Evolutionary conservation across 2,797 vertebrate genomes (phyloP), one percentile per base, ranked within the genome.

Genomic region (Hemibagrus guttatus): DNA sequence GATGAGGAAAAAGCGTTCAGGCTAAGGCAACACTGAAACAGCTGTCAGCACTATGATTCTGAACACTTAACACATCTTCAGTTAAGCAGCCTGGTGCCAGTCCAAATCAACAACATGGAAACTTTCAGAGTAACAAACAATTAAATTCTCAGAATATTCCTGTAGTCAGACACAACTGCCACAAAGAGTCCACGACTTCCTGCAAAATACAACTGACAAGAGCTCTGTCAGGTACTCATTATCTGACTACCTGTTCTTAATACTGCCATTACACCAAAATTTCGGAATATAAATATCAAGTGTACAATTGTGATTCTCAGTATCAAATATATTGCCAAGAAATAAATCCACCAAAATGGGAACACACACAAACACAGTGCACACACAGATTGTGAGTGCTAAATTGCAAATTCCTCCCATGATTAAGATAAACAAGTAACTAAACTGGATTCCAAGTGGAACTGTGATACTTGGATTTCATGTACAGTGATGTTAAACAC

Each of bases 31-130:
- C 61, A 66, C 26, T 6, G 42, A 58, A 81, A 69, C 52, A 59
- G 64, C 84, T 80, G 31, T 79, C 63, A 63, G 80, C 80, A 52
- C 61, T 21, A 21, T 12, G 80, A 81, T 49, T 64, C 80, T 28
- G 4, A 81, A 49, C 26, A 13, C 61, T 66, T 66, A 63, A 46
- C 14, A 23, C 46, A 26, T 28, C 79, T 64, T 46, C 61, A 28
- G 79, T 81, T 81, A 66, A 81, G 61, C 61, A 66, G 42, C 14
- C 42, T 66, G 61, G 61, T 49, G 42, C 61, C 80, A 64, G 28
- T 81, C 8, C 39, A 81, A 81, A 52, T 52, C 80, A 66, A 26
- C 26, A 31, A 19, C 79, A 64, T 6, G 58, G 80, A 66, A 21
- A 52, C 5, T 52, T 19, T 81, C 16, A 66, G 4, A 64, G 79